Conservation (phyloP, 2,113 vertebrate species). For the Cavia aperea region DNA sequence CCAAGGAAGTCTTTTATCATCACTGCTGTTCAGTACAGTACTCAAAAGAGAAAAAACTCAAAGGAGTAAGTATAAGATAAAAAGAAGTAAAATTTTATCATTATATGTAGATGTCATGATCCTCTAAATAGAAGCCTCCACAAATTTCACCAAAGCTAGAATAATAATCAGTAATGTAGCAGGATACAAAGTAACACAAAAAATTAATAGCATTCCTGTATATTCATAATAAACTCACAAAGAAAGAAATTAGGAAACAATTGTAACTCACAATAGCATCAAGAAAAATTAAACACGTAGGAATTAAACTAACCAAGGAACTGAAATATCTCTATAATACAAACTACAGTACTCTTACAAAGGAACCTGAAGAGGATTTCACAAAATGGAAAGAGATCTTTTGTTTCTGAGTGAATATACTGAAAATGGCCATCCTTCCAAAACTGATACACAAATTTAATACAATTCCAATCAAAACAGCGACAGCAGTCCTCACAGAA, state of each 20-base stretch:
- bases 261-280: neutral
- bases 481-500: neutral
- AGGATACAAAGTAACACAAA: neutral
- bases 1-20: neutral
- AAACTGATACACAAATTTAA: neutral
- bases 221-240: neutral
- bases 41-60: neutral
- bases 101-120: neutral
- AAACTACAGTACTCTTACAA: neutral
- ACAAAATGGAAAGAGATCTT: neutral
- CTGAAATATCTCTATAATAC: neutral
- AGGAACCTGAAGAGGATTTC: neutral
- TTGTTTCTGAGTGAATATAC: neutral
- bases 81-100: neutral
- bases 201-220: neutral
- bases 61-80: neutral
- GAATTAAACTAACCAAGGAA: neutral
- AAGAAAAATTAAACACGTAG: neutral
- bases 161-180: neutral
- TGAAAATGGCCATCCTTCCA: neutral
- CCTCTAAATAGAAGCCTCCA: neutral
- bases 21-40: neutral
- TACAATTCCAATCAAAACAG: neutral
- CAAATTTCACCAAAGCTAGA: neutral
- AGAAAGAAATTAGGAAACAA: neutral